Conservation (phyloP, 2,888 invertebrate species). For the Plebejus melissa region DNA sequence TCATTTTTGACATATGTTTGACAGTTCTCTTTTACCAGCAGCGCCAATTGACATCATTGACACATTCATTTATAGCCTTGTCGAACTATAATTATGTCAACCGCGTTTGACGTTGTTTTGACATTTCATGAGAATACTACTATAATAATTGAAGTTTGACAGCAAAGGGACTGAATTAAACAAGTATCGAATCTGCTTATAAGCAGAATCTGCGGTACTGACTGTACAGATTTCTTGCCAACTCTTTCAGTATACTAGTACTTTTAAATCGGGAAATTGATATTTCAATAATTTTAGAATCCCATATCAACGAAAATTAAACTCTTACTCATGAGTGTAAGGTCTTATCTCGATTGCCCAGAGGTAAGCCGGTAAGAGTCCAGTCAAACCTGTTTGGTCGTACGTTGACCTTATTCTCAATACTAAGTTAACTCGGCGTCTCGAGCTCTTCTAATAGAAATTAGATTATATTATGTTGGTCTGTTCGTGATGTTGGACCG, state of each 20-base stretch:
- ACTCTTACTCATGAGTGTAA: background rate
- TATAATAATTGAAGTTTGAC: no score
- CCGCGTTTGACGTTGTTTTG: no score
- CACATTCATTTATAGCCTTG: no score
- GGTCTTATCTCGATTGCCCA: background rate
- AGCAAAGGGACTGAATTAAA: no score
- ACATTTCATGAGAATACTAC: no score
- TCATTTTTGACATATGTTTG: no score
- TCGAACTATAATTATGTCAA: no score
- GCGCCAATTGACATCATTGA: no score
- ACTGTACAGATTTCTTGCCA: background rate
- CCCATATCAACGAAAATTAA: background rate
- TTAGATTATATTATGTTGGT: background rate
- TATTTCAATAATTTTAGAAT: constrained; percentile 10
- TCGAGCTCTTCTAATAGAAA: constrained; percentile 10
- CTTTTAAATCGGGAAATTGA: constrained; percentile 7
- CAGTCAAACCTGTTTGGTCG: constrained; percentile 66
- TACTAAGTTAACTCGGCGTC: constrained; percentile 17
- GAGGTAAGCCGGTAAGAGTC: constrained; percentile 42
- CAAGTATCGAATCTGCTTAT: no score
- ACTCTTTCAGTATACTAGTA: background rate
- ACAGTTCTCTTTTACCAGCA: no score
- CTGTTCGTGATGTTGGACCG: background rate
- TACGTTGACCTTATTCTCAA: constrained; percentile 63
- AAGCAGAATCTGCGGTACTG: no score